These are phyloP conservation scores for Oryzias dopingdopingensis DNA, from an alignment of 2,797 vertebrate genomes.

Conservation along the genomic window DNA sequence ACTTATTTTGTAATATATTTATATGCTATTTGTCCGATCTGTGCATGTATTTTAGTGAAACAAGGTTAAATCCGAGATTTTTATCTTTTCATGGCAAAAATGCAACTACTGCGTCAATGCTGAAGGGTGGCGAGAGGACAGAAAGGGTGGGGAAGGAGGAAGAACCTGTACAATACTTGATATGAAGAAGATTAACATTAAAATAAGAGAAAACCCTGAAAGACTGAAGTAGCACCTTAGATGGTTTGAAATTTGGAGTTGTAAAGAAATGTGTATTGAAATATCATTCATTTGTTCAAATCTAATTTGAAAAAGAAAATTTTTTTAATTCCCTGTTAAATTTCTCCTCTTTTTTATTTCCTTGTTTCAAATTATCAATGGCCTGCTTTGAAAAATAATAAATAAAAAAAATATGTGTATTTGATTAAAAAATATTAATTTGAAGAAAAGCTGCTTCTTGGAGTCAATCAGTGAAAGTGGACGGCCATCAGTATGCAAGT, in stretches of 20 bases:
- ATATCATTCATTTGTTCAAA: slow-evolving; percentile 73
- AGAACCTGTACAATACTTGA: slow-evolving; percentile 78
- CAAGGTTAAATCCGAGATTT: slow-evolving; percentile 94
- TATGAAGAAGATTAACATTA: slow-evolving; percentile 80
- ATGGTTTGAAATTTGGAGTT: slow-evolving; percentile 70
- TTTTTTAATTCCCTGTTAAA: slow-evolving; percentile 27
- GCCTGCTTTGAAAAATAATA: slow-evolving; percentile 47
- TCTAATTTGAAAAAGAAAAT: slow-evolving; percentile 67
- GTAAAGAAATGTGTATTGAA: slow-evolving; percentile 75
- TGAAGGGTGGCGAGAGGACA: slow-evolving; percentile 60
- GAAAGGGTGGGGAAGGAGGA: slow-evolving; percentile 40
- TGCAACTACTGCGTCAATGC: slow-evolving; percentile 78
- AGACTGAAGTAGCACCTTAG: slow-evolving; percentile 94
- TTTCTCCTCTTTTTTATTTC: no score
- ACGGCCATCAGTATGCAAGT: slow-evolving; percentile 87
- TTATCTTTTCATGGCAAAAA: slow-evolving; percentile 91
- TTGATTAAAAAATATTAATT: slow-evolving; percentile 55
- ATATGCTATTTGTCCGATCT: slow-evolving; percentile 93
- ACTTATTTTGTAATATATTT: slow-evolving; percentile 83
- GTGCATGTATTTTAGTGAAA: slow-evolving; percentile 96
- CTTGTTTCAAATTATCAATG: slow-evolving; percentile 52
- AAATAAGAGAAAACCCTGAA: slow-evolving; percentile 83
- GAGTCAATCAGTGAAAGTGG: slow-evolving; percentile 73
- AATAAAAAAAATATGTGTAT: slow-evolving; percentile 57
- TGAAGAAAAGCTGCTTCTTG: slow-evolving; percentile 75